phyloP scores from a whole-genome alignment of 2,888 invertebrate species.

The Neoascia interrupta region DNA sequence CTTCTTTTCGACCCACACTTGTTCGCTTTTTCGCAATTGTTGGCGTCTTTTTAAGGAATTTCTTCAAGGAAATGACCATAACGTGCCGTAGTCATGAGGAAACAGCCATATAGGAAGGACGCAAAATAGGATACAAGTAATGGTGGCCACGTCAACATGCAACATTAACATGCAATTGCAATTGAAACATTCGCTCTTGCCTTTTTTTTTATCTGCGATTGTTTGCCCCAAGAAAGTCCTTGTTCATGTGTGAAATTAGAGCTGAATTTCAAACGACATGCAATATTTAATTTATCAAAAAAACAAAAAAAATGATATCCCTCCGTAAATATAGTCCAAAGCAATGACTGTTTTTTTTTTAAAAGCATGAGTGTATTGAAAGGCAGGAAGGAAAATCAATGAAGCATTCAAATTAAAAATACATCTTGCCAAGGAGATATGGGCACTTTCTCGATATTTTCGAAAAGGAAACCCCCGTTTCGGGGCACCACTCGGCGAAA shows the following conservation, averaged over 20 bases:
- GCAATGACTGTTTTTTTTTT: conserved; percentile 16
- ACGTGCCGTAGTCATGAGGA: conserved; percentile 40
- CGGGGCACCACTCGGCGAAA: not conserved
- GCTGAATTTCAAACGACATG: not conserved
- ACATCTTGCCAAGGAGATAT: conserved; percentile 8
- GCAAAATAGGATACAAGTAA: conserved; percentile 17
- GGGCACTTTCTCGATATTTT: too few species aligned
- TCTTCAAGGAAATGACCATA: conserved; percentile 43
- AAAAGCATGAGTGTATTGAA: not conserved
- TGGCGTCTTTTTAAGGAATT: conserved; percentile 22
- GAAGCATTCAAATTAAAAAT: conserved; percentile 20
- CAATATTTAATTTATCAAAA: not conserved
- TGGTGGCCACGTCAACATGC: conserved; percentile 43
- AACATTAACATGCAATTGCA: conserved; percentile 51
- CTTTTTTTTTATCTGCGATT: not conserved
- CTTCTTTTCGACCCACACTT: not conserved
- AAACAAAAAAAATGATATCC: not conserved
- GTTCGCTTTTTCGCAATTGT: conserved; percentile 16
- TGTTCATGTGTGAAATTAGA: conserved; percentile 26
- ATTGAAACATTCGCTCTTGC: conserved; percentile 20
- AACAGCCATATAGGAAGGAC: conserved; percentile 36
- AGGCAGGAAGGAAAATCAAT: conserved; percentile 12
- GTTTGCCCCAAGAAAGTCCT: not conserved
- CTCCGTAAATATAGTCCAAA: not conserved
- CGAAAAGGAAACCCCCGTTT: not conserved